Evolutionary conservation across 1,140 invertebrate genomes (phyloP), one percentile per base, ranked within the genome.

Genomic region (Lanistes nyassanus): DNA sequence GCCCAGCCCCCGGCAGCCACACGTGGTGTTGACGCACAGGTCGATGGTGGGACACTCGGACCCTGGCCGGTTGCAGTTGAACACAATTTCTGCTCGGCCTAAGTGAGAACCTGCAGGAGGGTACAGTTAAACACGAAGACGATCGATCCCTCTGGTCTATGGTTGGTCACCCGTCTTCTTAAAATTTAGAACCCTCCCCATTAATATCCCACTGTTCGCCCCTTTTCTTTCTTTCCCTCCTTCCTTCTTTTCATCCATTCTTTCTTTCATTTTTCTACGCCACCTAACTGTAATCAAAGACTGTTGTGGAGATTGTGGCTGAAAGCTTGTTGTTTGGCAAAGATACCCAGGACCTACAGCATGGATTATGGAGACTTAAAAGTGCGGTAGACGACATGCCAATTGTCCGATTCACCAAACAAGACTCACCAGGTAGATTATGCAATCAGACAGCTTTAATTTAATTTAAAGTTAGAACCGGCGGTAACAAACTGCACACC

Each of bases 221-320:
- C 58, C 31, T 31, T 62, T 31, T 62, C 58, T 62, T 31, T 62
- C 58, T 62, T 31, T 62, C 58, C 31, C 58, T 62, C 58, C 31
- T 31, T 62, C 58, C 31, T 31, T 62, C 58, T 62, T n/a, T 62
- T 62, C 58, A 26, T 62, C 31, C n/a, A n/a, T n/a, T n/a, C n/a
- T n/a, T n/a, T n/a, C n/a, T n/a, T n/a, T n/a, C n/a, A n/a, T n/a
- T n/a, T 7, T 62, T 31, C 58, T 7, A 13, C 58, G n/a, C 58
- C 26, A 23, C 11, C 58, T 7, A 9, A 11, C 58, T 26, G 7
- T 26, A 23, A 62, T 7, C 58, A 62, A 23, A 11, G n/a, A 62
- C 11, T 16, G 9, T 26, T 11, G 31, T 23, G 31, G 58, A 62
- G 58, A 62, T 23, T 26, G 58, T 16, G 58, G 31, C 23, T 26